Base-by-base conservation (phyloP, 2,888 invertebrate genomes). In the Lissocephala sabroskyi region DNA sequence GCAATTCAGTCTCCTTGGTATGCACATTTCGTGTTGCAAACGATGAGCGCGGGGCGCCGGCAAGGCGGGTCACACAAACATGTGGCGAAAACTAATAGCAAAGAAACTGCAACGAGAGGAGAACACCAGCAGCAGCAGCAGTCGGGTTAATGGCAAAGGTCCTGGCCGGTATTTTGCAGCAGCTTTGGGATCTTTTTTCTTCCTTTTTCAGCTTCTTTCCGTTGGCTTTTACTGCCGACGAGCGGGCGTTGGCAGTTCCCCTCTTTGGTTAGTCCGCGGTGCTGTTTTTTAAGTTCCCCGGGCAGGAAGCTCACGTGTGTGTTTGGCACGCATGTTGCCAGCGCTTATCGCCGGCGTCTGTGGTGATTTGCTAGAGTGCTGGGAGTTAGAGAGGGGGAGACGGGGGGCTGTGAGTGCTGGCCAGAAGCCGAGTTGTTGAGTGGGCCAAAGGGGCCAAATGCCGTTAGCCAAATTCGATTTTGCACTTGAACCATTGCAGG, bases 401-500 rank as follows among this genome's bases (percentile, higher is more conserved):
- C 32, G 17, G 33, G 26, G 33, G 10, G 41, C 11, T 52, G 45
- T n/a, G n/a, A n/a, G 44, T 30, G 35, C 23, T n/a, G 33, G 43
- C 35, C 44, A 33, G 30, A 32, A 11, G 36, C 36, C 42, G 41
- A 50, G 45, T 33, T 52, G 56, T n/a, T n/a, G n/a, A n/a, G 55
- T 74, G 71, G 68, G 70, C 65, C 73, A 52, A 51, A 50, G 57
- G 57, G 73, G 62, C 57, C 61, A 76, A 71, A 71, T 74, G 77
- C 70, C 77, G 65, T 71, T 71, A 73, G 74, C 61, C 52, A 73
- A 71, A 71, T 76, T 71, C 71, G 71, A 71, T 71, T 71, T 71
- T 71, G 77, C 71, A 71, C 71, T 71, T 68, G 74, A 76, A 77
- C 71, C 70, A 56, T 61, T 63, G 74, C 74, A 58, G 71, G 74